Conservation (phyloP, 2,888 invertebrate genomes). For the Euzetes globulus region DNA sequence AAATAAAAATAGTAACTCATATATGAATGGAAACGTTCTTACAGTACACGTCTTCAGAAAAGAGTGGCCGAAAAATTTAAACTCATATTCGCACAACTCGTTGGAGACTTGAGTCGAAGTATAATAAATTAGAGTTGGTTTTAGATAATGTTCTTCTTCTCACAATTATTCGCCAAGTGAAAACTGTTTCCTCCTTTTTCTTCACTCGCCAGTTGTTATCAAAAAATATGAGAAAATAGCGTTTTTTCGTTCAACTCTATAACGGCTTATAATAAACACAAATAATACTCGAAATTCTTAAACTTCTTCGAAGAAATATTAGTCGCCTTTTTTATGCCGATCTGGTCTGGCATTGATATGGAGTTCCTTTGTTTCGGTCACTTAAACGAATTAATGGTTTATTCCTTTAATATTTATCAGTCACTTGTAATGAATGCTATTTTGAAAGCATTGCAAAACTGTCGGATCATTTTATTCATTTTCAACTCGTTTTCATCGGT, state of each 20-base stretch:
- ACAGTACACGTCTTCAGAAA: not conserved
- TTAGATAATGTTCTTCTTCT: not conserved
- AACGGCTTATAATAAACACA: not conserved
- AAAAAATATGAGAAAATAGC: conserved; percentile 8
- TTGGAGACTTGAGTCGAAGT: not conserved
- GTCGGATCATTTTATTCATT: not conserved
- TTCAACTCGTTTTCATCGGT: not conserved
- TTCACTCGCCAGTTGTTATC: conserved; percentile 5
- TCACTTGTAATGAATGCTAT: not conserved
- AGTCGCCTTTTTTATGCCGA: not conserved
- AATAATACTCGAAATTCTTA: not conserved
- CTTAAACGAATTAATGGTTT: conserved; percentile 11
- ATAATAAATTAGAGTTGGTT: not conserved
- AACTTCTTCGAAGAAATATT: not conserved
- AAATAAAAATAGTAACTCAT: conserved; percentile 26
- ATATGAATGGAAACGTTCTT: not conserved
- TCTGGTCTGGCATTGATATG: not conserved
- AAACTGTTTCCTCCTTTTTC: not conserved
- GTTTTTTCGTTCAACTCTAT: not conserved
- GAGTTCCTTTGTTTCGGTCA: not conserved
- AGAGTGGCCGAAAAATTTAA: not conserved
- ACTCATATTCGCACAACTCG: conserved; percentile 11
- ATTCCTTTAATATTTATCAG: not conserved
- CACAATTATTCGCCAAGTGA: conserved; percentile 6
- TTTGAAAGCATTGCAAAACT: not conserved